These are phyloP conservation scores for Listronotus bonariensis DNA, from an alignment of 1,140 invertebrate genomes.

Conservation along the genomic window DNA sequence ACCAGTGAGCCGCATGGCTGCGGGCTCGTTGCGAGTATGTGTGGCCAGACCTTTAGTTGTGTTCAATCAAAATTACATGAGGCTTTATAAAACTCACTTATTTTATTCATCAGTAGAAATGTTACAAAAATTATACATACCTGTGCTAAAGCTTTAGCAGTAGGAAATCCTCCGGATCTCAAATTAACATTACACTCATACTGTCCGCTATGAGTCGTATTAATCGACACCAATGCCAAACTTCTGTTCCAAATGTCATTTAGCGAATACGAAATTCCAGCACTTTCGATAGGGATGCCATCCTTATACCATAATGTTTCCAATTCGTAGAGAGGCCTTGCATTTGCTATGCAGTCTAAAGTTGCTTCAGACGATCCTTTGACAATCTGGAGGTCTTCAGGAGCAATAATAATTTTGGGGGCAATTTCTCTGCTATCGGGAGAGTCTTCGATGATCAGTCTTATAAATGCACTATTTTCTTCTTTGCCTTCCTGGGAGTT, in stretches of 20 bases:
- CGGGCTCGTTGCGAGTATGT: no score
- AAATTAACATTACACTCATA: conserved; percentile 87
- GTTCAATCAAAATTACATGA: no score
- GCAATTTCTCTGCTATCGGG: conserved; percentile 72
- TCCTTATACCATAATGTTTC: conserved; percentile 91
- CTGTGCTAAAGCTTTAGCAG: conserved; percentile 73
- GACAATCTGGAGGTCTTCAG: conserved; percentile 76
- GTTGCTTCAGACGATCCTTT: conserved; percentile 77
- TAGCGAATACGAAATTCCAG: conserved; percentile 75
- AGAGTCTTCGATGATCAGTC: conserved; percentile 70
- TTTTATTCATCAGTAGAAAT: no score
- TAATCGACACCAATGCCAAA: conserved; percentile 79
- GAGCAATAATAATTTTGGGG: conserved; percentile 82
- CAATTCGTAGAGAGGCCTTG: conserved; percentile 81
- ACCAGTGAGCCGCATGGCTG: no score
- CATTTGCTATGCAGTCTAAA: conserved; percentile 92
- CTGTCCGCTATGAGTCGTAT: conserved; percentile 77
- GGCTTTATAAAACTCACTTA: no score
- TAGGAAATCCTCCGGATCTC: conserved; percentile 72
- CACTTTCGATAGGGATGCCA: conserved; percentile 77
- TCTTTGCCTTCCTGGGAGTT: conserved; percentile 87
- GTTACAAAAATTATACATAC: no score
- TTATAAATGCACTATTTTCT: conserved; percentile 82
- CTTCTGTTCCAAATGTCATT: conserved; percentile 89
- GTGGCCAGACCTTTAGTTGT: no score